Conservation (phyloP, 2,113 vertebrate genomes). For the Aegotheles bennettii region DNA sequence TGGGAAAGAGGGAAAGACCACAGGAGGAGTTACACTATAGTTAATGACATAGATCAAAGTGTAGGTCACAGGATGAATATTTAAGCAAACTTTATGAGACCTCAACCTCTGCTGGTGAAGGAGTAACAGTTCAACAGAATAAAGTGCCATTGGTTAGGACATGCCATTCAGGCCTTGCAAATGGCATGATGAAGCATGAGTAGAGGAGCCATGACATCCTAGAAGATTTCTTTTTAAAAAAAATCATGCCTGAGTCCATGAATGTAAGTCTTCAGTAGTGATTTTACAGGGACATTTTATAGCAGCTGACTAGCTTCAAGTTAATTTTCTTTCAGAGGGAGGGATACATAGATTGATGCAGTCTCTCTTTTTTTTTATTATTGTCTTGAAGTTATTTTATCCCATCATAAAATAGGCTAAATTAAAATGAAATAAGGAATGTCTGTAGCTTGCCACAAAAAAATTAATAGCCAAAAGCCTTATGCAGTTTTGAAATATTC, state of each 20-base stretch:
- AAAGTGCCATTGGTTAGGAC: background rate
- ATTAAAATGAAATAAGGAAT: background rate
- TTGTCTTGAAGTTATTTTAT: background rate
- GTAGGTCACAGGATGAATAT: background rate
- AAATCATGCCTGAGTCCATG: background rate
- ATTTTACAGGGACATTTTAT: background rate
- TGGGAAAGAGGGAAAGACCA: conserved; percentile 13
- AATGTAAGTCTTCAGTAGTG: background rate
- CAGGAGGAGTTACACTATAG: background rate
- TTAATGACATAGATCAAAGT: conserved; percentile 4
- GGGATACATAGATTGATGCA: background rate
- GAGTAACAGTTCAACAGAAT: background rate
- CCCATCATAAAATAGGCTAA: background rate
- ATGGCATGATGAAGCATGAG: background rate
- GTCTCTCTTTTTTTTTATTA: background rate
- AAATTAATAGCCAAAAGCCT: background rate
- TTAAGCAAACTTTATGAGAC: background rate
- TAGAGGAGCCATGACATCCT: background rate
- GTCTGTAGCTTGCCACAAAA: background rate
- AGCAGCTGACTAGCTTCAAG: background rate
- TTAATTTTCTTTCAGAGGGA: background rate
- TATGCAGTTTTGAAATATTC: background rate
- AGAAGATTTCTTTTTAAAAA: background rate
- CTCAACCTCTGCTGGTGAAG: background rate
- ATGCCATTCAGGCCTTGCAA: background rate